These are phyloP conservation scores for Diloba caeruleocephala DNA, from an alignment of 2,888 invertebrate genomes.

Conservation along the genomic window DNA sequence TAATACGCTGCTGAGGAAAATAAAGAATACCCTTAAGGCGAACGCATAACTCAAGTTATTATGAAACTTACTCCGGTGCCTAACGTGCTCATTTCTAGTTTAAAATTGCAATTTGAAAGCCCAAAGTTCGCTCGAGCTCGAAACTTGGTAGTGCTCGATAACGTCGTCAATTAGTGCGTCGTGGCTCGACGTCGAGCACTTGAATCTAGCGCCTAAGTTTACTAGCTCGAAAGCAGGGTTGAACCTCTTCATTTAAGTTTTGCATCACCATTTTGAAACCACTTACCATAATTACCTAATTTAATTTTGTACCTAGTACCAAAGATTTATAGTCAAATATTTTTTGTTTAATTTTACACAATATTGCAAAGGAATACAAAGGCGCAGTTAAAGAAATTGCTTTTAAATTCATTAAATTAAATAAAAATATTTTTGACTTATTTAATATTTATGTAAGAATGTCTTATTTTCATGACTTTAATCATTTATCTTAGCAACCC, in stretches of 20 bases:
- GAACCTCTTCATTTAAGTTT: constrained; percentile 30
- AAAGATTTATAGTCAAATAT: no score
- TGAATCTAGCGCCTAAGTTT: constrained; percentile 52
- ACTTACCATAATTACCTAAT: constrained; percentile 4
- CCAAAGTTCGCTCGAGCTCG: constrained; percentile 70
- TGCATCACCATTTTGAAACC: constrained; percentile 4
- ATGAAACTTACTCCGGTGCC: constrained; percentile 71
- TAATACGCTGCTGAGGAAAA: constrained; percentile 35
- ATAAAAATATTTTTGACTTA: no score
- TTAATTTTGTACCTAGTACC: neutral
- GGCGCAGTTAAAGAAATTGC: no score
- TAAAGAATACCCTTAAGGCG: constrained; percentile 48
- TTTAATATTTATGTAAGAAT: no score
- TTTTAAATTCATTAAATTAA: no score
- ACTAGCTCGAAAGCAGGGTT: constrained; percentile 51
- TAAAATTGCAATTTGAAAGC: constrained; percentile 80
- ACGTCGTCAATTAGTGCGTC: constrained; percentile 83
- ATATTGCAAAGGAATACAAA: no score
- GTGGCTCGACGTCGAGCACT: constrained; percentile 59
- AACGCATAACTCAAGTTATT: constrained; percentile 63
- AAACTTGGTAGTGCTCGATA: constrained; percentile 79
- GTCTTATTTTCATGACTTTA: no score
- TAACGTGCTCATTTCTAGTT: constrained; percentile 73
- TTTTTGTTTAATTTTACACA: no score
- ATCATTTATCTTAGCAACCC: constrained; percentile 40